phyloP scores from a whole-genome alignment of 2,797 vertebrate genomes.

The Gymnopithys bicolor region DNA sequence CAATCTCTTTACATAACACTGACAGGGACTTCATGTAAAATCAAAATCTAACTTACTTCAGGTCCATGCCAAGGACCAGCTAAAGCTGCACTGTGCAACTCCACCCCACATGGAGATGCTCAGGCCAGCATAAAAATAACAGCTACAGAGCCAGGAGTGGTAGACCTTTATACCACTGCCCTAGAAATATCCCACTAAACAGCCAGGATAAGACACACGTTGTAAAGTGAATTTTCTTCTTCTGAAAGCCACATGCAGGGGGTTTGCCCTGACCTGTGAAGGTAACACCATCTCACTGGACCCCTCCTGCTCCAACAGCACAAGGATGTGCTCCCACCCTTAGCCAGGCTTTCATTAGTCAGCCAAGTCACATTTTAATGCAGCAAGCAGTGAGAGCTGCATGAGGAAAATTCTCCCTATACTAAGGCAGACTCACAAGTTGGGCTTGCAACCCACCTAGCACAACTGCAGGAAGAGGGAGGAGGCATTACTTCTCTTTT shows the following conservation, averaged over 20 bases:
- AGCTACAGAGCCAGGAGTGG: background rate
- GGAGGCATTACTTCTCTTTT: background rate
- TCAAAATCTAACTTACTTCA: background rate
- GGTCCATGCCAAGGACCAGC: background rate
- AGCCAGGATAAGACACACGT: background rate
- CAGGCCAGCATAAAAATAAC: background rate
- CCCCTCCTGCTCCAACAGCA: background rate
- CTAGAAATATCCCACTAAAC: background rate
- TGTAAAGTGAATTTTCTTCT: background rate
- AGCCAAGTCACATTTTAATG: background rate
- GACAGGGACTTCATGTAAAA: background rate
- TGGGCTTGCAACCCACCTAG: background rate
- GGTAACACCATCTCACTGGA: background rate
- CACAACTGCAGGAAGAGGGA: background rate
- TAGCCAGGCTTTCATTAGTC: background rate
- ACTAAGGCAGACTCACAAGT: background rate
- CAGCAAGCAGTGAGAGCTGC: background rate
- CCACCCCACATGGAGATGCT: background rate
- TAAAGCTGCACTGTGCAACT: background rate
- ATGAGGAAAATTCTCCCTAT: background rate
- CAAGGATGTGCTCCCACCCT: background rate
- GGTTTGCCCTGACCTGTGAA: background rate
- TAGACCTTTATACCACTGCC: background rate
- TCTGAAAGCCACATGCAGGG: background rate
- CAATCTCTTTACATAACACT: background rate